Evolutionary conservation across 2,797 vertebrate species (phyloP).

Genomic region (Chaenodraco wilsoni): DNA sequence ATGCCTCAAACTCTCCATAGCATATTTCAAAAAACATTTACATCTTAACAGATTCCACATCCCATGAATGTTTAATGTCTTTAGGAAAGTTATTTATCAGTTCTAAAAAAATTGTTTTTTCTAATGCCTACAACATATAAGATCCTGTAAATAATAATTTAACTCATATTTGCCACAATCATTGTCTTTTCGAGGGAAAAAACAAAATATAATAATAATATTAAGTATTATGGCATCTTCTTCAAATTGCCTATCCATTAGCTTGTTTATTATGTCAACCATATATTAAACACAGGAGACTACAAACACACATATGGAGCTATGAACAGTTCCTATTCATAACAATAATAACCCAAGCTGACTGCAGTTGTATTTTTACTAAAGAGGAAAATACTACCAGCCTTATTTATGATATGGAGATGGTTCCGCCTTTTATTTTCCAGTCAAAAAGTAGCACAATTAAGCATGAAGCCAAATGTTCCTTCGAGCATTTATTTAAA

Average conservation of each 20-base stretch:
- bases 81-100: not conserved
- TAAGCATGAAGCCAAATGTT: not conserved
- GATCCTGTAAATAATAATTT: not conserved
- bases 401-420: not conserved
- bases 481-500: not conserved
- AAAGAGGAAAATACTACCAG: not conserved
- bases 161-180: not conserved
- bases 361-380: not conserved
- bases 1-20: conserved; percentile 53
- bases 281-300: not conserved
- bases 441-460: not conserved
- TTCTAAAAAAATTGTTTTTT: not conserved
- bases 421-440: not conserved
- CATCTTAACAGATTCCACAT: conserved; percentile 11
- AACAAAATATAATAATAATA: not conserved
- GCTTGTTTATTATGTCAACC: not conserved
- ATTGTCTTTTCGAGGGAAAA: not conserved
- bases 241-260: not conserved
- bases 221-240: not conserved
- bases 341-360: not conserved
- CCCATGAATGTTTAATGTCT: not conserved
- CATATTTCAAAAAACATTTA: conserved; percentile 30
- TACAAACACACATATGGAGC: not conserved
- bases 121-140: not conserved
- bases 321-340: not conserved